phyloP scores from a whole-genome alignment of 2,113 vertebrate species.

The Myiozetetes cayanensis region DNA sequence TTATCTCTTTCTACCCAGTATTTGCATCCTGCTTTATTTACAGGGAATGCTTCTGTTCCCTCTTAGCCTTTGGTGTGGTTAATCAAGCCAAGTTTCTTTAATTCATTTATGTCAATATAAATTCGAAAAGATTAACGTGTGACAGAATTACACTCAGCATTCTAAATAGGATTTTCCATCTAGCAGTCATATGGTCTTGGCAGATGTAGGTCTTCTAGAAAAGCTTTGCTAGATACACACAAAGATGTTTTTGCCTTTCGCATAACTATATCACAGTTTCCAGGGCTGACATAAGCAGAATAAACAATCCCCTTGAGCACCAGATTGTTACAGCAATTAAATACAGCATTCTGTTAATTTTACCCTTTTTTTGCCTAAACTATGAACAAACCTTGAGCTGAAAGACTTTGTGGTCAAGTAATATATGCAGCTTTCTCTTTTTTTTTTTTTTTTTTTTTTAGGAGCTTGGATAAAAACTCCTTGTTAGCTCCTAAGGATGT shows the following conservation, averaged over 20 bases:
- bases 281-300: not conserved
- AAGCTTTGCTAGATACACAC: not conserved
- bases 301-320: not conserved
- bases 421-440: not conserved
- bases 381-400: not conserved
- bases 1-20: not conserved
- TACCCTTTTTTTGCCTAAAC: not conserved
- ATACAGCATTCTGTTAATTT: not conserved
- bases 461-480: not conserved
- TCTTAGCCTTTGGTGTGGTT: not conserved
- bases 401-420: not conserved
- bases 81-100: constrained; percentile 16
- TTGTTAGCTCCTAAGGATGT: not conserved
- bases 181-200: not conserved
- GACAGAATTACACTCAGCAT: not conserved
- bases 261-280: not conserved
- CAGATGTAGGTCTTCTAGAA: not conserved
- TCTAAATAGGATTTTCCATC: not conserved
- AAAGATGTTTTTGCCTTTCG: not conserved
- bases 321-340: not conserved
- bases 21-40: constrained; percentile 13
- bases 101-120: not conserved
- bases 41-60: not conserved
- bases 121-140: not conserved
- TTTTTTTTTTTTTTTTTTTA: not conserved